Conservation (phyloP, 2,888 invertebrate genomes). For the Xanthostigma xanthostigma region DNA sequence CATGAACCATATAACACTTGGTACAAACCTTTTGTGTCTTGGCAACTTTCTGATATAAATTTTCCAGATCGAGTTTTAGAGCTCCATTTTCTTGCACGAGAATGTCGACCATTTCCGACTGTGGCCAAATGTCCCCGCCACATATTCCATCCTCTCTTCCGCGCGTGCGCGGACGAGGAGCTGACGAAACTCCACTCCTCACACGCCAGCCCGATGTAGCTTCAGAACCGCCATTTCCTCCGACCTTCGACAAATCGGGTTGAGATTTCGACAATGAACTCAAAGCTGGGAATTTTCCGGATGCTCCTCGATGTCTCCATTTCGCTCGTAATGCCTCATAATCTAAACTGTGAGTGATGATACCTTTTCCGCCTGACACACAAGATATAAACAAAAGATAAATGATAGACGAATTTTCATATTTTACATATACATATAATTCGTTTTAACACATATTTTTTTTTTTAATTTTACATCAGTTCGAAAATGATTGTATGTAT, state of each 20-base stretch:
- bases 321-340: too few species aligned
- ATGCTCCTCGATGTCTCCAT: constrained; percentile 9
- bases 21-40: constrained; percentile 65
- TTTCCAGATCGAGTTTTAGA: constrained; percentile 68
- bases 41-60: constrained; percentile 66
- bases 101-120: constrained; percentile 63
- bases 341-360: too few species aligned
- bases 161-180: constrained; percentile 37
- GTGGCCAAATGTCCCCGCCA: constrained; percentile 43
- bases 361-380: too few species aligned
- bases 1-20: neutral
- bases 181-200: constrained; percentile 23
- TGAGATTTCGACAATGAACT: constrained; percentile 58
- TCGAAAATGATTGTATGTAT: too few species aligned
- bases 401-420: too few species aligned
- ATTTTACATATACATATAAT: too few species aligned
- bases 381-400: too few species aligned
- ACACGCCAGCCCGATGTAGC: constrained; percentile 13
- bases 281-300: constrained; percentile 33
- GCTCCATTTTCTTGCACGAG: constrained; percentile 72
- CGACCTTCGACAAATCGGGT: constrained; percentile 56
- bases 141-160: constrained; percentile 40
- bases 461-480: too few species aligned
- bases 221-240: constrained; percentile 12
- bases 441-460: too few species aligned